Base-by-base conservation (phyloP, 2,797 vertebrate species). In the Carduelis carduelis region DNA sequence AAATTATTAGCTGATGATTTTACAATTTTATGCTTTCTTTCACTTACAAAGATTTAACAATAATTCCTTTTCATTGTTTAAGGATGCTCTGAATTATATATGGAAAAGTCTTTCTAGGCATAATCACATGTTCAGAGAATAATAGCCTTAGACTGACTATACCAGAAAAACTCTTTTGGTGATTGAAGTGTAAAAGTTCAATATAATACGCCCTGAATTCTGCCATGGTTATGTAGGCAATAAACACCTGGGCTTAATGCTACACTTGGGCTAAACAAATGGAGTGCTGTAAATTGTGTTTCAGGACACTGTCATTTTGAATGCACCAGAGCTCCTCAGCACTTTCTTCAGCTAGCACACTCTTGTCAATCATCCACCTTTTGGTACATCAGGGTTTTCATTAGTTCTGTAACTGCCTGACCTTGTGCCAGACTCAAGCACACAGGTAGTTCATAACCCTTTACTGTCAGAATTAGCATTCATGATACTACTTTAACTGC, bases 391-490 rank as follows among this genome's bases (percentile, higher is more conserved):
- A 82, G 96, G 93, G 94, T 93, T 97, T 97, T 97, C 96, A 96
- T 97, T 96, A 97, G 89, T 87, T 96, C 61, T 94, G 9, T 90
- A 97, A 96, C 90, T 94, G 65, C 66, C 79, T 97, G 97, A 98
- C 97, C 97, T 98, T 98, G 96, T 90, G 89, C 88, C 60, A 91
- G 90, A 86, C 82, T 89, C 47, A 34, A 95, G 77, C 87, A 88
- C 91, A 96, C 96, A 97, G 96, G 95, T 97, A 98, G 97, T 97
- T 97, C 97, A 97, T 96, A 98, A 98, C 97, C 97, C 96, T 97
- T 97, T 96, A 95, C 96, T 97, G 92, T 97, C 87, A 96, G 95
- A 97, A 98, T 98, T 98, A 98, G 95, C 96, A 98, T 98, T 98
- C 96, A 95, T 97, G 97, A 95, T 97, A 94, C 93, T 94, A 90